Conservation (phyloP, 2,797 vertebrate genomes). For the Myoxocephalus aenaeus region DNA sequence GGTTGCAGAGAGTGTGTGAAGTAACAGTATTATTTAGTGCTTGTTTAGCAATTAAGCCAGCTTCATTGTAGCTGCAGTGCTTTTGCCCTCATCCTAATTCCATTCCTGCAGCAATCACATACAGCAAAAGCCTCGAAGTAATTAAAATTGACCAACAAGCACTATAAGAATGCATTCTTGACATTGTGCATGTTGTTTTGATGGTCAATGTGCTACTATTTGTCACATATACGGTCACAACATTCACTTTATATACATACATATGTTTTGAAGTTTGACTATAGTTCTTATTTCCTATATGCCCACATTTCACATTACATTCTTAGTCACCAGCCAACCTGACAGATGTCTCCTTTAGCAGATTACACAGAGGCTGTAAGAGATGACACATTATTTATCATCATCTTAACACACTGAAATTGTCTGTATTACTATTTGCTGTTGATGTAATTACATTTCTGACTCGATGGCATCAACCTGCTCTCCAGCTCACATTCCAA, state of each 20-base stretch:
- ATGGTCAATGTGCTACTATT: not conserved
- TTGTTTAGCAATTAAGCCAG: constrained; percentile 37
- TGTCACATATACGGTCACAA: not conserved
- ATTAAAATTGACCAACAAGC: not conserved
- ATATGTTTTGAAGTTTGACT: not conserved
- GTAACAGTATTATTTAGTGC: constrained; percentile 28
- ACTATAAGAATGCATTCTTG: not conserved
- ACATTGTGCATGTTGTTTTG: not conserved
- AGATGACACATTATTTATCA: not conserved
- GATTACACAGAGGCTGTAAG: constrained; percentile 5
- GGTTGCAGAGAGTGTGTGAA: constrained; percentile 51
- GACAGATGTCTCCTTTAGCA: constrained; percentile 29
- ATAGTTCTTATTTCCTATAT: not conserved
- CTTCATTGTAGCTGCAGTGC: constrained; percentile 41
- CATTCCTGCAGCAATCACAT: constrained; percentile 35
- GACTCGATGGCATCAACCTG: constrained; percentile 4
- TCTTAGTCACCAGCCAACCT: not conserved
- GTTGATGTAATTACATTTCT: constrained; percentile 1
- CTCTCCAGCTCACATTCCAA: constrained; percentile 23
- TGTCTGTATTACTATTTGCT: not conserved
- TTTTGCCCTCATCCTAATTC: constrained; percentile 35
- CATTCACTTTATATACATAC: not conserved
- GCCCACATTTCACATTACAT: not conserved
- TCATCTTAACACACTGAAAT: not conserved
- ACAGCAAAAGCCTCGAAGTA: not conserved